Evolutionary conservation across 2,113 vertebrate species (phyloP).

Genomic region (Calidris pygmaea): DNA sequence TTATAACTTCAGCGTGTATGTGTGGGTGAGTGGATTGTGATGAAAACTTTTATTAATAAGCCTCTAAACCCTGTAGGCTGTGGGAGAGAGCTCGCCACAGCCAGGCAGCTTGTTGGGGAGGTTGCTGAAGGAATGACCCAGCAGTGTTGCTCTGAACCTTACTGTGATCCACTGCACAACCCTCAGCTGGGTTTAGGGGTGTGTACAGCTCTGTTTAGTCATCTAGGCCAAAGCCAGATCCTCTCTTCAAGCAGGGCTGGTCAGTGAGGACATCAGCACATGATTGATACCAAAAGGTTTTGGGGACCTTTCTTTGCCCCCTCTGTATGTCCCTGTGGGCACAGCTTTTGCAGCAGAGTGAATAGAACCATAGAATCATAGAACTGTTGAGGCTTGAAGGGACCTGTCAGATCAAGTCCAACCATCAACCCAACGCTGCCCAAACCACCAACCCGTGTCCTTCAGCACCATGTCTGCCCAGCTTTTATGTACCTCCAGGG

Average conservation of each 20-base stretch:
- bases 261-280: not conserved
- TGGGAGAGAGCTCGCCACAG: not conserved
- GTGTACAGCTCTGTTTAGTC: not conserved
- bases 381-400: too few relatives aligned
- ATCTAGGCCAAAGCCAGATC: not conserved
- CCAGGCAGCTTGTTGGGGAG: not conserved
- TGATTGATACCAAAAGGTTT: not conserved
- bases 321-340: not conserved
- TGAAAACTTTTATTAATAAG: not conserved
- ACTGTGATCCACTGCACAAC: fast-evolving
- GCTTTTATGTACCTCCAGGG: not conserved
- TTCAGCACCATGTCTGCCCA: not conserved
- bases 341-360: not conserved
- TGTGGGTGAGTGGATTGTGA: not conserved
- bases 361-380: too few relatives aligned
- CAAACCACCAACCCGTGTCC: not conserved
- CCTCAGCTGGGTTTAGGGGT: not conserved
- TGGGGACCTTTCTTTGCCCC: not conserved
- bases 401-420: too few relatives aligned
- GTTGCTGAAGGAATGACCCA: not conserved
- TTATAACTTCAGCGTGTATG: not conserved
- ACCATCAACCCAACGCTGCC: not conserved
- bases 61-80: not conserved
- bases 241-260: not conserved
- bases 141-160: not conserved